Evolutionary conservation across 2,888 invertebrate genomes (phyloP).

Genomic region (Tipula vernalis): DNA sequence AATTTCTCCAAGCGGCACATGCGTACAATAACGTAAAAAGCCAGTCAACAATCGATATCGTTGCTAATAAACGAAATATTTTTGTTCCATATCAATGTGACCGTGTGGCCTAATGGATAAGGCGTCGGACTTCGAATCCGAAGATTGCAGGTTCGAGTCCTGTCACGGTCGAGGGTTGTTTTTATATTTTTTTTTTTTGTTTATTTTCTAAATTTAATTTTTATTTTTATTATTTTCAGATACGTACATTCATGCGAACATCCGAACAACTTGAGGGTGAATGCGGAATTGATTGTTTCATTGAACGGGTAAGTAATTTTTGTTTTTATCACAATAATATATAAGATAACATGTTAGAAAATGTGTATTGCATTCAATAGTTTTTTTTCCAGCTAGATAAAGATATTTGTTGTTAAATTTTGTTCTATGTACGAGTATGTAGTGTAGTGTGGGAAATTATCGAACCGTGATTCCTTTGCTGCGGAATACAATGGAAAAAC

Average conservation of each 20-base stretch:
- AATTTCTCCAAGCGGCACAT: background rate
- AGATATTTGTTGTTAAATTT: background rate
- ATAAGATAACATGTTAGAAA: background rate
- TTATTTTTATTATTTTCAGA: conserved; percentile 39
- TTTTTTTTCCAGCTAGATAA: background rate
- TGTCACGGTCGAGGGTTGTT: conserved; percentile 35
- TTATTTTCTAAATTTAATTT: background rate
- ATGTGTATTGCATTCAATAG: too few species aligned
- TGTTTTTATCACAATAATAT: background rate
- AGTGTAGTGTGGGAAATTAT: background rate
- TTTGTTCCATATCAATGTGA: background rate
- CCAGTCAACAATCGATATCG: background rate
- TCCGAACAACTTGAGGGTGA: conserved; percentile 34
- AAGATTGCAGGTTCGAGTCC: conserved; percentile 38
- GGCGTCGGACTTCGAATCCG: conserved; percentile 31
- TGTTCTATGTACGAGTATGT: background rate
- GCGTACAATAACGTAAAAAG: background rate
- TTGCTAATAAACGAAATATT: background rate
- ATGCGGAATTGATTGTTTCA: conserved; percentile 56
- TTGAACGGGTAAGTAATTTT: conserved; percentile 49
- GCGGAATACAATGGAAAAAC: background rate
- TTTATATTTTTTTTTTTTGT: conserved; percentile 17
- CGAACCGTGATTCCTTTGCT: background rate
- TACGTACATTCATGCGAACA: conserved; percentile 39
- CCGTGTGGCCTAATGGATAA: conserved; percentile 38